Base-by-base conservation (phyloP, 1,140 invertebrate genomes). In the Nephila pilipes region DNA sequence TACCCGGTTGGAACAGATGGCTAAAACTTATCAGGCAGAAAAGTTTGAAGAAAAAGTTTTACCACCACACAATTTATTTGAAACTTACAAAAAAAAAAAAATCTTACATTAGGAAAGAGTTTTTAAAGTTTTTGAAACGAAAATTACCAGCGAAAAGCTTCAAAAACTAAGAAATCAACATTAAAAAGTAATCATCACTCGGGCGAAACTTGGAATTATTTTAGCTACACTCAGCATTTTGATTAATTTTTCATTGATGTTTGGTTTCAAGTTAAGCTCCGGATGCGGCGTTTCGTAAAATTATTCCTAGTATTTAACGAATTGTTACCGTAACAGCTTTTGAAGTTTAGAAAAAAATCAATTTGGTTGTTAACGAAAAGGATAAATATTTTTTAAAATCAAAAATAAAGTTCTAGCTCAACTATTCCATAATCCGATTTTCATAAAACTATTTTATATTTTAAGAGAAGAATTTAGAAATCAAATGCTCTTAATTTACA, bases 181-280 rank as follows among this genome's bases (percentile, higher is more conserved):
- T 87, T 63, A 87, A 87, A 87, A 87, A 87, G 85, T 29, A 63
- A 87, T 87, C 55, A 87, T 5, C 85, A 20, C 14, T 87, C 32
- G 2, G 22, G n/a, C 3, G 25, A 16, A 1, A n/a, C 22, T 25
- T 25, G 81, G 54, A 83, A 55, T 55, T n/a, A 25, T 83, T 55
- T 25, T 22, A 55, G 16, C 55, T 54, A 46, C 8, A 25, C 22
- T 55, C 46, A 25, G 20, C 18, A 29, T 83, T 83, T 83, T 55
- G 81, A 83, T 83, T 54, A 83, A 83, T 83, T 83, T 83, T 83
- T 83, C 81, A 83, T 55, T 16, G 81, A 12, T 12, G 29, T 36
- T 75, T 75, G 46, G 46, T 8, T 46, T 46, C 12, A 6, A 10
- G 46, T 46, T 46, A 46, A 10, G 46, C 46, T 46, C 6, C 46